A percentile compares a stretch with the other conserved stretches of the same genome.
Evolutionary conservation across 2,113 vertebrate species (phyloP).

Genomic region (Scomber japonicus): DNA sequence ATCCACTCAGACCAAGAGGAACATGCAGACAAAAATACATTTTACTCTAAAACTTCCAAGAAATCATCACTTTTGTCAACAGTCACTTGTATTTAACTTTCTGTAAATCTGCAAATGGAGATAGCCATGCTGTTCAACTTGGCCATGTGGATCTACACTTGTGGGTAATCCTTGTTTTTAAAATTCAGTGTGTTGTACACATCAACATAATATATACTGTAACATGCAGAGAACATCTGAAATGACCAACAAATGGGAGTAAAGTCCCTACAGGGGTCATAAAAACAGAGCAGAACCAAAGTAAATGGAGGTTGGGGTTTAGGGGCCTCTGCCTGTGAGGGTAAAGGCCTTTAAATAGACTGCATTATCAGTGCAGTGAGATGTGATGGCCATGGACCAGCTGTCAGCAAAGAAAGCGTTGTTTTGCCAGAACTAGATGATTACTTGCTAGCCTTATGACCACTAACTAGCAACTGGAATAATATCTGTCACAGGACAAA

Average conservation of each 20-base stretch:
- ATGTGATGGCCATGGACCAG: slow-evolving; percentile 18
- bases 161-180: slow-evolving; percentile 7
- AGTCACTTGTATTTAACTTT: neutral
- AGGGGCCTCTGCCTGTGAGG: slow-evolving; percentile 17
- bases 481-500: slow-evolving; percentile 22
- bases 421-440: slow-evolving; percentile 33
- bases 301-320: neutral
- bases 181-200: slow-evolving; percentile 2
- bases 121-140: slow-evolving; percentile 6
- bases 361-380: slow-evolving; percentile 13
- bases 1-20: slow-evolving; percentile 6
- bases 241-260: slow-evolving; percentile 20
- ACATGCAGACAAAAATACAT: neutral
- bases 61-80: slow-evolving; percentile 9
- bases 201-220: neutral
- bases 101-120: slow-evolving; percentile 19
- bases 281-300: slow-evolving; percentile 42
- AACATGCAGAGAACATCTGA: slow-evolving; percentile 30
- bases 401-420: slow-evolving; percentile 55
- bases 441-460: slow-evolving; percentile 12
- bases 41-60: slow-evolving; percentile 11
- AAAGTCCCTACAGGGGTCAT: neutral
- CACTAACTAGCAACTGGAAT: slow-evolving; percentile 22
- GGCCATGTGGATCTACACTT: neutral
- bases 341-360: slow-evolving; percentile 59